Base-by-base conservation (phyloP, 1,140 invertebrate species). In the fruit fly (Drosophila melanogaster) region DNA sequence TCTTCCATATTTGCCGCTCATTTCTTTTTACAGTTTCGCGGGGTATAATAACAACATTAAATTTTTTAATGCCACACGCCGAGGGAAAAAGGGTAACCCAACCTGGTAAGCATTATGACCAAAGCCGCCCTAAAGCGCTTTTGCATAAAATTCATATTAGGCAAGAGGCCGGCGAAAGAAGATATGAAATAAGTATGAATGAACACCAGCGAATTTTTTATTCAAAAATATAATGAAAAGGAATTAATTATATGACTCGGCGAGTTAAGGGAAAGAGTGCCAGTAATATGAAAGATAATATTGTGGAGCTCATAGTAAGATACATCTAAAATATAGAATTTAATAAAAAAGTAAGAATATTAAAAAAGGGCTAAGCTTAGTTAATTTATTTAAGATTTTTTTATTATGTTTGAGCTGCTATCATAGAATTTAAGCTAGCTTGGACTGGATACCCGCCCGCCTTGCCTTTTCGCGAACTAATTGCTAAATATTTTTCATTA, bases 131-230 rank as follows among this genome's bases (percentile, higher is more conserved):
- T 57, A 60, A 49, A 71, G 43, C 74, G 43, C 70, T 73, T 77
- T 83, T 65, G 75, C 79, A 86, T 83, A 87, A 87, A 87, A 81
- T 70, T 86, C 83, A 87, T 87, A 86, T 86, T 86, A 86, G 83
- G 83, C 79, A 79, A 79, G 83, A 87, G 83, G 83, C 79, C 83
- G 58, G 38, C 35, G 35, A 50, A 49, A 55, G 50, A 51, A 84
- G 81, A 84, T 79, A 85, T 62, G 64, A 81, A 72, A 60, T 46
- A 61, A 79, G 73, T 64, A 66, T 37, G 65, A 83, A 75, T 56
- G 56, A 70, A 50, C 67, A 80, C 64, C 73, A 56, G 64, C 64
- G 37, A 81, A 84, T 69, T 73, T 69, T 69, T 62, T 51, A 57
- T 77, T 61, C 61, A 77, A 55, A 74, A 77, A 77, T 67, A 69